Conservation (phyloP, 2,888 invertebrate species). For the Odontocerum albicorne region DNA sequence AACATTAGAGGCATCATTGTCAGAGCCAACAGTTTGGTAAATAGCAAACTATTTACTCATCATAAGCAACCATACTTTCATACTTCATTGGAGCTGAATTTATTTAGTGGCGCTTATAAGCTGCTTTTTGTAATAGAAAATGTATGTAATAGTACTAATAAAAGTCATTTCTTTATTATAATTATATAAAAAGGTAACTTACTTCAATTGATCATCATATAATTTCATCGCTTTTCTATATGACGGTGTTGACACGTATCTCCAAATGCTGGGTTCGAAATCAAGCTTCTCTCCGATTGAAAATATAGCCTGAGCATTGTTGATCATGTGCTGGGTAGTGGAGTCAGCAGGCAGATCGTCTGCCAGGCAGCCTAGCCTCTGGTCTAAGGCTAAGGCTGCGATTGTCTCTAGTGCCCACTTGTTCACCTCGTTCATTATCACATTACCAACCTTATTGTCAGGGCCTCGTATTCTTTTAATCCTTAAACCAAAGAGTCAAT, state of each 20-base stretch:
- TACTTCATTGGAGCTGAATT: too few species aligned
- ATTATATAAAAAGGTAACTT: too few species aligned
- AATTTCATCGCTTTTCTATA: slow-evolving; percentile 43
- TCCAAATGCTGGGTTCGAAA: slow-evolving; percentile 43
- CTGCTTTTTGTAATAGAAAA: too few species aligned
- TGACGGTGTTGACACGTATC: slow-evolving; percentile 40
- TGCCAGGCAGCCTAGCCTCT: slow-evolving; percentile 37
- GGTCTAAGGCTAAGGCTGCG: slow-evolving; percentile 37
- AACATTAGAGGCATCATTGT: too few species aligned
- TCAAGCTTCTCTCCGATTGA: slow-evolving; percentile 40
- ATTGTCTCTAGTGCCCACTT: slow-evolving; percentile 39
- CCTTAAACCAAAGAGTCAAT: slow-evolving; percentile 33
- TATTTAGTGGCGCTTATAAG: too few species aligned
- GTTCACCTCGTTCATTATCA: slow-evolving; percentile 36
- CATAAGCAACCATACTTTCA: too few species aligned
- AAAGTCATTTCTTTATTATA: too few species aligned
- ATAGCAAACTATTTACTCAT: too few species aligned
- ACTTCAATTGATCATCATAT: slow-evolving; percentile 41
- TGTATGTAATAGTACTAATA: too few species aligned
- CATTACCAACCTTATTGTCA: slow-evolving; percentile 33
- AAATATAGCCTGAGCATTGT: slow-evolving; percentile 36
- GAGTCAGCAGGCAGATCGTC: slow-evolving; percentile 36
- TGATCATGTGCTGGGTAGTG: slow-evolving; percentile 25
- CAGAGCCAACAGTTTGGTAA: too few species aligned
- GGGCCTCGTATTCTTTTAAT: slow-evolving; percentile 34